Percentiles rank a stretch among this genome's conserved stretches.
Evolutionary conservation across 2,113 vertebrate genomes (phyloP).

Genomic region (Hyla sarda): DNA sequence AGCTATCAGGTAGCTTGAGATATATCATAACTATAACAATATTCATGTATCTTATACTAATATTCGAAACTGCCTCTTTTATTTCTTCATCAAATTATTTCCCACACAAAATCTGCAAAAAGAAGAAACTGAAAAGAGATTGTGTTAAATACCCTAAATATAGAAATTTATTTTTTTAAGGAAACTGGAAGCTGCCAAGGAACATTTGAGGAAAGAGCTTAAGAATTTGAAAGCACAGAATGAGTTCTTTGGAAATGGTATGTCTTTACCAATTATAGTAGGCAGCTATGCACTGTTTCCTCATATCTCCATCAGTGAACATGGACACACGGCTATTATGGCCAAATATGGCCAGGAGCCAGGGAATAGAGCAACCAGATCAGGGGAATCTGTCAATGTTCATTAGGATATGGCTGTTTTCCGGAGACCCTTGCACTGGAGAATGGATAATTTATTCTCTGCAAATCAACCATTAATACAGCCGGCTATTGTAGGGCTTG

Average conservation of each 20-base stretch:
- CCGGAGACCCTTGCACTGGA: neutral
- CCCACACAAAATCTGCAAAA: neutral
- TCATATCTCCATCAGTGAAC: slow-evolving; percentile 14
- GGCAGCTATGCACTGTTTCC: slow-evolving; percentile 14
- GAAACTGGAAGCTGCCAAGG: slow-evolving; percentile 54
- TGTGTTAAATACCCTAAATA: slow-evolving; percentile 30
- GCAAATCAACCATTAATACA: neutral
- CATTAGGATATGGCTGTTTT: neutral
- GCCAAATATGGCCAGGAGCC: slow-evolving; percentile 41
- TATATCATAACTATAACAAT: too few relatives aligned
- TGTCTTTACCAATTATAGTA: slow-evolving; percentile 34
- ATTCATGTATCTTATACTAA: too few relatives aligned
- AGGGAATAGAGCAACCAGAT: neutral
- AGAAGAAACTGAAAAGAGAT: neutral
- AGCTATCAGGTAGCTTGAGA: neutral
- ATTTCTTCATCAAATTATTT: neutral
- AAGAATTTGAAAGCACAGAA: slow-evolving; percentile 42
- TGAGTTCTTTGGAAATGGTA: slow-evolving; percentile 46
- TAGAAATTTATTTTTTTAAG: slow-evolving; percentile 47
- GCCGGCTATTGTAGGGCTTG: neutral
- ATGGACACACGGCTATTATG: slow-evolving; percentile 19
- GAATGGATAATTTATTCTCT: neutral
- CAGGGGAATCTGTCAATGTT: neutral
- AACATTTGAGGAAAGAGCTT: slow-evolving; percentile 54
- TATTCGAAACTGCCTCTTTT: neutral